Percentiles rank a stretch among this genome's conserved stretches.
Conservation (phyloP, 1,140 invertebrate species). For the Tetragonula clypearis region DNA sequence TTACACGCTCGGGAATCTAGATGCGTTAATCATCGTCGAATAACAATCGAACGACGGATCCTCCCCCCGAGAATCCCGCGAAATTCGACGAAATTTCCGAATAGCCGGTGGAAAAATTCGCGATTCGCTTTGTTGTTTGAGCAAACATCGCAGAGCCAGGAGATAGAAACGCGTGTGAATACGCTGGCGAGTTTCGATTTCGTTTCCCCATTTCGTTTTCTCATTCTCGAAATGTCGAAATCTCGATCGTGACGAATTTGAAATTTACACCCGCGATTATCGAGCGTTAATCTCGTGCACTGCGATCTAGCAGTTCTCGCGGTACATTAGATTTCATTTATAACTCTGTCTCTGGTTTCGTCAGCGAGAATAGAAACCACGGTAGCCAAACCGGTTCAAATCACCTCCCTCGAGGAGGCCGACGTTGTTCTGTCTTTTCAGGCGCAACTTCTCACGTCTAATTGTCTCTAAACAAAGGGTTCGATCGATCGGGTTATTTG, state of each 20-base stretch:
- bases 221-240: neutral
- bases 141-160: neutral
- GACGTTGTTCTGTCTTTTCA: neutral
- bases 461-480: neutral
- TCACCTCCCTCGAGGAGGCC: neutral
- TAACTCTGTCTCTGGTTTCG: neutral
- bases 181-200: no score
- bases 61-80: neutral
- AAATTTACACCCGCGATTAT: neutral
- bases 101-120: neutral
- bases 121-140: conserved; percentile 4
- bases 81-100: conserved; percentile 1
- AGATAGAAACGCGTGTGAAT: neutral
- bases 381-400: conserved; percentile 13
- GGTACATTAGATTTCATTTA: neutral
- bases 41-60: conserved; percentile 21
- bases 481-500: no score
- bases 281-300: neutral
- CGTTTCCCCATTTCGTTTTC: neutral
- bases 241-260: neutral
- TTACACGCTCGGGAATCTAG: conserved; percentile 41
- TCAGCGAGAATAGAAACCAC: neutral
- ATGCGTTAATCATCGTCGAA: conserved; percentile 45
- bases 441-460: neutral
- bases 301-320: neutral